These are phyloP conservation scores for Emydura subglobosa DNA, from an alignment of 2,113 vertebrate genomes.

Conservation along the genomic window DNA sequence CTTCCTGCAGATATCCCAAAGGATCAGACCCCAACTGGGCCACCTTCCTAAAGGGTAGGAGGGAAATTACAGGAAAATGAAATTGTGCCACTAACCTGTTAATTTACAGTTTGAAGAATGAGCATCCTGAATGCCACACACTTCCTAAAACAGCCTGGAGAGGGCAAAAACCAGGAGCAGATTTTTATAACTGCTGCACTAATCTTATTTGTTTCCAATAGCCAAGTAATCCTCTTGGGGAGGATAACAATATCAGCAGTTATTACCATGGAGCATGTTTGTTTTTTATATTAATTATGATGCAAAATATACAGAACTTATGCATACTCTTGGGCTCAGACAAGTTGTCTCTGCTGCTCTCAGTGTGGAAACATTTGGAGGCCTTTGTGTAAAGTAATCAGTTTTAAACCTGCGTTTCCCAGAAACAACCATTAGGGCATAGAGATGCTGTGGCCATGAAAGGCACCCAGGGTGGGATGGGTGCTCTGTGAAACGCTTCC, in stretches of 20 bases:
- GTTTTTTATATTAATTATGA: not conserved
- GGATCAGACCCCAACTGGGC: conserved; percentile 1
- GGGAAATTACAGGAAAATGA: conserved; percentile 4
- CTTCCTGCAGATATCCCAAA: not conserved
- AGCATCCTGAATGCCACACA: not conserved
- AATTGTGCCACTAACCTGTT: conserved; percentile 31
- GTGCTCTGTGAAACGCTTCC: not conserved
- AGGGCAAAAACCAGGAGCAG: not conserved
- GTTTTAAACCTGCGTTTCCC: not conserved
- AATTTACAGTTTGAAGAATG: conserved; percentile 34
- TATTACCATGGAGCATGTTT: not conserved
- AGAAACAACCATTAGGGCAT: not conserved
- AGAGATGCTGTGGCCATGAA: not conserved
- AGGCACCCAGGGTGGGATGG: not conserved
- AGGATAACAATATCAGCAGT: not conserved
- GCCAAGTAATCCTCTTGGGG: not conserved
- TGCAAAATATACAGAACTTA: not conserved
- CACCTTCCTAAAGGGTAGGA: conserved; percentile 1
- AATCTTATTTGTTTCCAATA: not conserved
- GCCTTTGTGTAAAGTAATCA: not conserved
- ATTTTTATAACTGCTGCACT: not conserved
- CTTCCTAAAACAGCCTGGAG: not conserved
- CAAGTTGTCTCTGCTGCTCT: not conserved
- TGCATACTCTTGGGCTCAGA: not conserved
- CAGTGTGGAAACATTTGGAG: not conserved